A percentile compares a stretch with the other conserved stretches of the same genome.
phyloP scores from a whole-genome alignment of 2,888 invertebrate genomes.

The Orthosia incerta region DNA sequence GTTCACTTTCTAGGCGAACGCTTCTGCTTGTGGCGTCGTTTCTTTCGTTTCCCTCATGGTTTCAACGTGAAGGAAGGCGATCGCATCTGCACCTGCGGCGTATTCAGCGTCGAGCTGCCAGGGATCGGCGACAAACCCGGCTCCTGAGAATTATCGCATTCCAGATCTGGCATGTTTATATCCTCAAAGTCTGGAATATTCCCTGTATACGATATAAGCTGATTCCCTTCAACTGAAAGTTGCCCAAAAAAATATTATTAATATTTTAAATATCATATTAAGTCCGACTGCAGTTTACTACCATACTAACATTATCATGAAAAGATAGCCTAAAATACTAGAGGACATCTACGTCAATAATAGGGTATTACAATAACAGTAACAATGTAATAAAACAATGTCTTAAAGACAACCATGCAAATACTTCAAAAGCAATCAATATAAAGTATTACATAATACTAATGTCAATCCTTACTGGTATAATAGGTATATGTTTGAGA shows the following conservation, averaged over 20 bases:
- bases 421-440: conserved; percentile 53
- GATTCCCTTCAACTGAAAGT: conserved; percentile 90
- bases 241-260: conserved; percentile 74
- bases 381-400: conserved; percentile 50
- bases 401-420: conserved; percentile 51
- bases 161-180: conserved; percentile 85
- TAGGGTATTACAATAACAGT: conserved; percentile 41
- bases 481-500: conserved; percentile 51
- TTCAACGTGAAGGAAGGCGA: conserved; percentile 81
- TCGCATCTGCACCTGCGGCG: conserved; percentile 81
- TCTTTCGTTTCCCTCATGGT: conserved; percentile 74
- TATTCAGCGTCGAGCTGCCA: conserved; percentile 81
- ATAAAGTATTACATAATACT: conserved; percentile 53
- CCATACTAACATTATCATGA: conserved; percentile 45
- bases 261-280: conserved; percentile 51
- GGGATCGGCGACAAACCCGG: conserved; percentile 73
- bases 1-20: conserved; percentile 49
- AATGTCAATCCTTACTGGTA: conserved; percentile 40
- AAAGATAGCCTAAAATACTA: conserved; percentile 41
- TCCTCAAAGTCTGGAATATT: conserved; percentile 90
- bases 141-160: conserved; percentile 82
- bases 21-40: conserved; percentile 64
- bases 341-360: conserved; percentile 32
- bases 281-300: conserved; percentile 60
- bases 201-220: conserved; percentile 90